Conservation (phyloP, 2,113 vertebrate species). For the Enhydra lutris region DNA sequence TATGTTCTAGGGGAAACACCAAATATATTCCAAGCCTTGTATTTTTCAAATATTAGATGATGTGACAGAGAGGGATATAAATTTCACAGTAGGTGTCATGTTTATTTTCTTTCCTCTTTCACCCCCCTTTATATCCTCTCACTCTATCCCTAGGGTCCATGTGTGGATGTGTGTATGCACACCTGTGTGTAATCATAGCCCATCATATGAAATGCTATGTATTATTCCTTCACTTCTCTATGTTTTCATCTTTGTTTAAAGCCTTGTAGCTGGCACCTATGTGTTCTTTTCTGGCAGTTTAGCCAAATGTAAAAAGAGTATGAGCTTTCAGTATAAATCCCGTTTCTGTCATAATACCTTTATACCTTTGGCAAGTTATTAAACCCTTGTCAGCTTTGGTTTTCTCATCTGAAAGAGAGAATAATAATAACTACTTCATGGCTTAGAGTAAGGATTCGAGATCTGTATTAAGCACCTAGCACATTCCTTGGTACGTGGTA, state of each 20-base stretch:
- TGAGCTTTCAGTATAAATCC: neutral
- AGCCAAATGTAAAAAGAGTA: neutral
- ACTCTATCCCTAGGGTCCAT: neutral
- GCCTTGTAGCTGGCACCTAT: neutral
- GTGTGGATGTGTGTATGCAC: neutral
- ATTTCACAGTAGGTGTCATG: neutral
- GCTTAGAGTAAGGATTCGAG: neutral
- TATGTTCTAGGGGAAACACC: neutral
- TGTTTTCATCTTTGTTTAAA: neutral
- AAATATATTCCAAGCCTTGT: neutral
- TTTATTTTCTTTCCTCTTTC: constrained; percentile 35
- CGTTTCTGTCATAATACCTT: neutral
- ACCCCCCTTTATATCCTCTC: neutral
- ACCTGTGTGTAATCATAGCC: neutral
- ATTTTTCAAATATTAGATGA: constrained; percentile 8
- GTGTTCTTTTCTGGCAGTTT: neutral
- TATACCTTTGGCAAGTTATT: neutral
- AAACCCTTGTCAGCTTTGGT: neutral
- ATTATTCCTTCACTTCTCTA: neutral
- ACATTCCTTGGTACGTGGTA: neutral
- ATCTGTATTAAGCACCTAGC: neutral
- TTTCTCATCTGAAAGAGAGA: neutral
- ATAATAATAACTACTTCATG: neutral
- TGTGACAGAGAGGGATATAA: neutral
- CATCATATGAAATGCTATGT: neutral